Conservation (phyloP, 2,888 invertebrate genomes). For the Gryllus longicercus region DNA sequence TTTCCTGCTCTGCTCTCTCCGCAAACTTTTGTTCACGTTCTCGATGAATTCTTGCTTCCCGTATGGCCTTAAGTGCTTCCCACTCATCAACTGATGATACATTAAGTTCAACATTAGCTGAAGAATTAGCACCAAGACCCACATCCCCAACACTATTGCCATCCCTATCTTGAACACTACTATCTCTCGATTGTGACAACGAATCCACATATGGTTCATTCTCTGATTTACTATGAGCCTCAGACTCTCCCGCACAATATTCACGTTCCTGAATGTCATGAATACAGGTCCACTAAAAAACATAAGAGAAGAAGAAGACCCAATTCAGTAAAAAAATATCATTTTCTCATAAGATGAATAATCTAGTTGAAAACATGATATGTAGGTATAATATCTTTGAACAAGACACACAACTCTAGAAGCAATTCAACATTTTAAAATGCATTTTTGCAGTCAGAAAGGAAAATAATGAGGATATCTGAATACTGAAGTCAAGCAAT, state of each 20-base stretch:
- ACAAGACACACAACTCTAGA: background rate
- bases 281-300: constrained; percentile 82
- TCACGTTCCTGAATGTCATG: constrained; percentile 81
- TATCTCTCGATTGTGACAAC: background rate
- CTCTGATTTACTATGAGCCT: constrained; percentile 25
- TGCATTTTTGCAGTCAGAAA: no score
- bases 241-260: constrained; percentile 42
- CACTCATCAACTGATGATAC: constrained; percentile 58
- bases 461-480: no score
- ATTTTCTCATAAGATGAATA: background rate
- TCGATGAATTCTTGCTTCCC: constrained; percentile 55
- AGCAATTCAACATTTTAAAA: no score
- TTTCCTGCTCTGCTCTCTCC: constrained; percentile 23
- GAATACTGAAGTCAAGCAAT: no score
- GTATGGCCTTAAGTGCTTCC: constrained; percentile 64
- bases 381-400: background rate
- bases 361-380: background rate
- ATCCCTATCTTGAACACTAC: constrained; percentile 28
- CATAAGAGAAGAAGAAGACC: background rate
- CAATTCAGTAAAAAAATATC: no score
- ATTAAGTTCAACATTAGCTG: constrained; percentile 47
- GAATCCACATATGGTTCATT: background rate
- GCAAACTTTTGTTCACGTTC: constrained; percentile 33
- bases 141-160: constrained; percentile 33
- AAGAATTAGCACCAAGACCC: constrained; percentile 42